Conservation (phyloP, 2,113 vertebrate genomes). For the Elgaria multicarinata region DNA sequence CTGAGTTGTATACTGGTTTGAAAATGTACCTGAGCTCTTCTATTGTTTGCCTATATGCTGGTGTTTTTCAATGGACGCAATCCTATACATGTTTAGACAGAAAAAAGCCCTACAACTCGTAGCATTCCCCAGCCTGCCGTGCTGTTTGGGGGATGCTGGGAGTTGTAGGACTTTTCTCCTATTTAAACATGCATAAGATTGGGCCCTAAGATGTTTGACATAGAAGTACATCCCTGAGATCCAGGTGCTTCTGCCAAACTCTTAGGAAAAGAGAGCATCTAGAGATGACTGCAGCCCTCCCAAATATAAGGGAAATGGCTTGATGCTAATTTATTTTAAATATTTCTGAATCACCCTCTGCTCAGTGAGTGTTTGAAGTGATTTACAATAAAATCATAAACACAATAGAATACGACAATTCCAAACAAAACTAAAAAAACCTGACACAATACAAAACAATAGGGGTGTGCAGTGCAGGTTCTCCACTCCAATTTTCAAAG, state of each 20-base stretch:
- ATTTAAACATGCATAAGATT: too few relatives aligned
- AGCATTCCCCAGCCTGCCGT: too few relatives aligned
- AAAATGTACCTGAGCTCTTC: conserved; percentile 9
- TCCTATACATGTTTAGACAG: too few relatives aligned
- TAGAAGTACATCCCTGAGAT: not conserved
- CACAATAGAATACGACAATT: not conserved
- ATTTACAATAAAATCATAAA: not conserved
- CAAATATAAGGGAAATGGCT: not conserved
- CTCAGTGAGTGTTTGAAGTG: too few relatives aligned
- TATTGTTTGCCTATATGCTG: not conserved
- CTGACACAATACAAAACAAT: too few relatives aligned
- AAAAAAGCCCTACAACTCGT: too few relatives aligned
- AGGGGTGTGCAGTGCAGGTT: too few relatives aligned
- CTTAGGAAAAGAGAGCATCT: not conserved
- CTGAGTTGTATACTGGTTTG: conserved; percentile 39
- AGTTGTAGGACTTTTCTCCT: too few relatives aligned
- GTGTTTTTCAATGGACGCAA: conserved; percentile 5
- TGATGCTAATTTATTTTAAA: not conserved
- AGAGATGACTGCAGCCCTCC: not conserved
- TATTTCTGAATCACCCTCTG: not conserved
- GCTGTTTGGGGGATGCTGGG: too few relatives aligned
- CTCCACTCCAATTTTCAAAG: too few relatives aligned
- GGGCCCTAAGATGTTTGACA: not conserved
- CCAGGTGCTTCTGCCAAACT: not conserved
- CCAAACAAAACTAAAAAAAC: not conserved